phyloP scores from a whole-genome alignment of 2,888 invertebrate species.

The Troides aeacus region DNA sequence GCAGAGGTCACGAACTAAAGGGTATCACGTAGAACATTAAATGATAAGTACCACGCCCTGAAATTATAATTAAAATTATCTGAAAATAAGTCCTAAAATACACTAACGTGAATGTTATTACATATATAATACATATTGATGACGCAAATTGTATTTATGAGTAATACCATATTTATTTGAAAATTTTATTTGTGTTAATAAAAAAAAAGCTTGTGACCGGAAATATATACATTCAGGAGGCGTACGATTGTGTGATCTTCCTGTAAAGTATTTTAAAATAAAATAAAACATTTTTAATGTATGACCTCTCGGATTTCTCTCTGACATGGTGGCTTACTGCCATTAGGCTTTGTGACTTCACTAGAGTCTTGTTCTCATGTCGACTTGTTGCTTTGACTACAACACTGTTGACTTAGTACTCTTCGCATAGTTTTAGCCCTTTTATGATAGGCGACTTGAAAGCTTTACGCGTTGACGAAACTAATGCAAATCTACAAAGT shows the following conservation, averaged over 20 bases:
- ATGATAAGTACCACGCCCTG: conserved; percentile 13
- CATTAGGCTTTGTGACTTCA: neutral
- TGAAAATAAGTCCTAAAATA: neutral
- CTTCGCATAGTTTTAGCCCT: neutral
- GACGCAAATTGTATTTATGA: neutral
- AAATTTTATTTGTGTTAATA: neutral
- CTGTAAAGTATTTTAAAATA: neutral
- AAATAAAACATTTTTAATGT: neutral
- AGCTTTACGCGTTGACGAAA: neutral
- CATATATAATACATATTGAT: neutral
- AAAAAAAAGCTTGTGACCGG: neutral
- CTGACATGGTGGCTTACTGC: neutral
- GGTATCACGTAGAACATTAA: conserved; percentile 3
- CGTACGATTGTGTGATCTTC: neutral
- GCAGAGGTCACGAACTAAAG: conserved; percentile 16
- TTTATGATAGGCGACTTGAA: neutral
- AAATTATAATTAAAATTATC: neutral
- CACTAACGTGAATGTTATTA: neutral
- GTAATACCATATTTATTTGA: neutral
- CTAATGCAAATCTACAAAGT: neutral
- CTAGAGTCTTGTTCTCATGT: neutral
- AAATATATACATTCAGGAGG: neutral
- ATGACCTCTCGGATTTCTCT: neutral
- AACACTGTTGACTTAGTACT: neutral
- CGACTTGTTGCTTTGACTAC: conserved; percentile 7